Base-by-base conservation (phyloP, 2,797 vertebrate genomes). In the Phrynocephalus forsythii region DNA sequence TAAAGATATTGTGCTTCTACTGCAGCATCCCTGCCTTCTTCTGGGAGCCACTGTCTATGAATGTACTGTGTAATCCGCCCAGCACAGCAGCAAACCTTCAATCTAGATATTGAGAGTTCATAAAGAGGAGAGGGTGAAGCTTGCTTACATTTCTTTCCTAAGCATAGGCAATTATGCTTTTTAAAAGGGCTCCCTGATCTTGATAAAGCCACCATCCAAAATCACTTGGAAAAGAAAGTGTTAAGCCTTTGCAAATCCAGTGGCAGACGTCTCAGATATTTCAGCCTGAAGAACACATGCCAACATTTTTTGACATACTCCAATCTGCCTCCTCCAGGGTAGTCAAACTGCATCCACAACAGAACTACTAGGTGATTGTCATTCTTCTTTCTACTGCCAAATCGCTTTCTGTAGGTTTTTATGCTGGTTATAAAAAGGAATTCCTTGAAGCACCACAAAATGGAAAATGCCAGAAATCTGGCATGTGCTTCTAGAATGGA, bases 401-500 rank as follows among this genome's bases (percentile, higher is more conserved):
- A 72, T 80, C 22, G 60, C 89, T 79, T 86, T 66, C 10, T 83
- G 71, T 44, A 87, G 75, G 67, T 78, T 38, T n/a, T 76, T 75
- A 48, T 5, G 0, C 8, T 66, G 52, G 10, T 48, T 66, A 56
- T 80, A 87, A 50, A 90, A 52, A 73, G 1, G 26, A 63, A 6
- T 76, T 52, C 38, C 10, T 79, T 52, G 22, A 38, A 73, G 20
- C 38, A 2, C 1, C 80, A 6, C 44, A 48, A 87, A 89, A 63
- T 33, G 6, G 0, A 68, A 63, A 88, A 85, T 16, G 66, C 2
- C 7, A n/a, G 1, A 60, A 11, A 20, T 38, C 3, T 50, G 5
- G 68, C 2, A 8, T 20, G 26, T 50, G 24, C 67, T 81, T 84
- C n/a, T 67, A 9, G 10, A 22, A 81, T n/a, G 15, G 44, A 80